These are phyloP conservation scores for Plecotus auritus DNA, from an alignment of 2,113 vertebrate species.

Conservation along the genomic window DNA sequence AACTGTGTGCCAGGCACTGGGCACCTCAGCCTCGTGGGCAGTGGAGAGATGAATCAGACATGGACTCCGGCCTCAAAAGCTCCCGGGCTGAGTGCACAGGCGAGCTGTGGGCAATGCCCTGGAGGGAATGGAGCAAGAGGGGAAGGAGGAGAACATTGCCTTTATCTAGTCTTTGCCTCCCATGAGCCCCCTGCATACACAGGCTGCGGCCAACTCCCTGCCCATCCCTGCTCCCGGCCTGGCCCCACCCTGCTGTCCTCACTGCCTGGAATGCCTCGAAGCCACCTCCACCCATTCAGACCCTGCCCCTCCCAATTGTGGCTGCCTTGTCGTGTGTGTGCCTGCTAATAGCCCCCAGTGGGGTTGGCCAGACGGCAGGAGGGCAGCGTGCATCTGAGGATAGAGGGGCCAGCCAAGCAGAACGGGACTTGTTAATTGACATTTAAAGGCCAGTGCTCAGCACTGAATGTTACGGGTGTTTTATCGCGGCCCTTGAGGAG, in stretches of 20 bases:
- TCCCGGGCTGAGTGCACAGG: background rate
- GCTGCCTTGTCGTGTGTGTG: background rate
- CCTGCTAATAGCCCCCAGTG: background rate
- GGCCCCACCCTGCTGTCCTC: rapidly evolving
- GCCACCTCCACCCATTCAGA: background rate
- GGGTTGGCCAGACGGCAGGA: background rate
- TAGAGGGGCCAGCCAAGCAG: conserved; percentile 42
- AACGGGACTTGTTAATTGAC: conserved; percentile 75
- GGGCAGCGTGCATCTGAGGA: background rate
- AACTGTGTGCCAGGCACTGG: background rate
- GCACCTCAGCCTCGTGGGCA: background rate
- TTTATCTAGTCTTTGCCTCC: background rate
- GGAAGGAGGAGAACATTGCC: rapidly evolving
- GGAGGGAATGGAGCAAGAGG: background rate
- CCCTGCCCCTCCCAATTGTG: background rate
- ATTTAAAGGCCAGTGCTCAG: conserved; percentile 78
- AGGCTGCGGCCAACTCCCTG: background rate
- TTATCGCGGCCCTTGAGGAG: conserved; percentile 59
- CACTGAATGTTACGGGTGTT: conserved; percentile 72
- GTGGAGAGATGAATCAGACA: background rate
- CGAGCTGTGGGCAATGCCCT: background rate
- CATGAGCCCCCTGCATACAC: rapidly evolving
- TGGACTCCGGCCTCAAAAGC: background rate
- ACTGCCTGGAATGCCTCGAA: rapidly evolving
- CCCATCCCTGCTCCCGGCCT: rapidly evolving